Percentiles rank a stretch among this genome's conserved stretches.
phyloP scores from a whole-genome alignment of 2,113 vertebrate genomes.

The Heterocephalus glaber region DNA sequence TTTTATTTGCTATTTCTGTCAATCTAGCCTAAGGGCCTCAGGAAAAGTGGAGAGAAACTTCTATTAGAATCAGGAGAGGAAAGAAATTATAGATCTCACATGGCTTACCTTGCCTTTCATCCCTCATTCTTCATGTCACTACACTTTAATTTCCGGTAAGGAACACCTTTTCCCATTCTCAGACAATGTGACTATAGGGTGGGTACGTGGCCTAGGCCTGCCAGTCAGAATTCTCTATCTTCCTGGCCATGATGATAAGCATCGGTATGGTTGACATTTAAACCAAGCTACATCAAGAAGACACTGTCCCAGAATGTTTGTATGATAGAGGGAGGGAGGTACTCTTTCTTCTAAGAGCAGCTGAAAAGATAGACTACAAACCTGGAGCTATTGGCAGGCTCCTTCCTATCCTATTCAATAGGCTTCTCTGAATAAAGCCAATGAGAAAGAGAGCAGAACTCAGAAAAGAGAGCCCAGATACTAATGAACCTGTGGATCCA shows the following conservation, averaged over 20 bases:
- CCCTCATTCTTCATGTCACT: not conserved
- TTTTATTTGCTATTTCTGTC: not conserved
- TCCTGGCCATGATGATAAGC: not conserved
- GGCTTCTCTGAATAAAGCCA: not conserved
- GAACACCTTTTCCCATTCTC: accelerated
- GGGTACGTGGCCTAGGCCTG: not conserved
- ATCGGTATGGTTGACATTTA: not conserved
- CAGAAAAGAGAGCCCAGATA: not conserved
- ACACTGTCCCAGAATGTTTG: not conserved
- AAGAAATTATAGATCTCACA: not conserved
- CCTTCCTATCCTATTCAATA: not conserved
- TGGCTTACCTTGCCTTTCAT: not conserved
- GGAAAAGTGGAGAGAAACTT: not conserved
- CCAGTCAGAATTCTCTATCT: not conserved
- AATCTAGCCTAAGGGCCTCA: not conserved
- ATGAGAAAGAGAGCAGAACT: not conserved
- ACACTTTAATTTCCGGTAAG: not conserved
- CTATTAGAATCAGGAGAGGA: not conserved
- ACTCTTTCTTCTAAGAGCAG: not conserved
- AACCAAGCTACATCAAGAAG: not conserved
- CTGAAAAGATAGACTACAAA: not conserved
- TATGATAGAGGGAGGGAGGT: not conserved
- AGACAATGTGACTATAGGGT: too few species aligned
- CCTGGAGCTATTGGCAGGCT: not conserved
- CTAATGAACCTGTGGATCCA: not conserved